Conservation (phyloP, 2,888 invertebrate species). For the Pediacus dermestoides region DNA sequence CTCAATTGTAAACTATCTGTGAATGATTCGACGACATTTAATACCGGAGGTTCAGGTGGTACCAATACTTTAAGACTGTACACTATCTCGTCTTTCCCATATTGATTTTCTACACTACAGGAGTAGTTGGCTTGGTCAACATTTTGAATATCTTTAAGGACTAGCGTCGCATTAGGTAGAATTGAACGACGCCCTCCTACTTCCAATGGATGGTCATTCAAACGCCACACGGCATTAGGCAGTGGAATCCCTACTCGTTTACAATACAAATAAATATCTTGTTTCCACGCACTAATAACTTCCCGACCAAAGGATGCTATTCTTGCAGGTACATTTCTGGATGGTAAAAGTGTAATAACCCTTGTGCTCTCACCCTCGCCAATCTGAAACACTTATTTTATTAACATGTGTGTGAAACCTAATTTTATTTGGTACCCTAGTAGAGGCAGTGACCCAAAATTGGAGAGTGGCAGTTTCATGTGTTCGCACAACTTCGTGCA, state of each 20-base stretch:
- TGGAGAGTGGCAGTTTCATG: conserved; percentile 73
- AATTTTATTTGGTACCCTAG: conserved; percentile 51
- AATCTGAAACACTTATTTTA: conserved; percentile 43
- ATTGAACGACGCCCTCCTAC: conserved; percentile 66
- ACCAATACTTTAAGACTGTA: conserved; percentile 74
- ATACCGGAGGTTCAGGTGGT: conserved; percentile 80
- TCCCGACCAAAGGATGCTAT: conserved; percentile 84
- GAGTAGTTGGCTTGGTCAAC: conserved; percentile 88
- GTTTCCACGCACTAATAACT: conserved; percentile 82
- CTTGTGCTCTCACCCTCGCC: conserved; percentile 81
- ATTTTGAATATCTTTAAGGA: conserved; percentile 71
- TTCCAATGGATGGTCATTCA: conserved; percentile 72
- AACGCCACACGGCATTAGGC: conserved; percentile 74
- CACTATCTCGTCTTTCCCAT: conserved; percentile 79
- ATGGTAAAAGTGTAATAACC: conserved; percentile 71
- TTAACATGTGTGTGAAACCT: not conserved
- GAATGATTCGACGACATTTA: conserved; percentile 77
- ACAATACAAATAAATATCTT: conserved; percentile 77
- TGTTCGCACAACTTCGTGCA: conserved; percentile 67
- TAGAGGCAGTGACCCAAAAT: conserved; percentile 74
- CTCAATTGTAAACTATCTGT: conserved; percentile 78
- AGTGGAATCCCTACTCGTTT: conserved; percentile 78
- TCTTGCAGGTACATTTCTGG: conserved; percentile 77
- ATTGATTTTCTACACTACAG: conserved; percentile 78
- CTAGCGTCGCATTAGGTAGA: conserved; percentile 67